Base-by-base conservation (phyloP, 2,113 vertebrate species). In the Uria aalge region DNA sequence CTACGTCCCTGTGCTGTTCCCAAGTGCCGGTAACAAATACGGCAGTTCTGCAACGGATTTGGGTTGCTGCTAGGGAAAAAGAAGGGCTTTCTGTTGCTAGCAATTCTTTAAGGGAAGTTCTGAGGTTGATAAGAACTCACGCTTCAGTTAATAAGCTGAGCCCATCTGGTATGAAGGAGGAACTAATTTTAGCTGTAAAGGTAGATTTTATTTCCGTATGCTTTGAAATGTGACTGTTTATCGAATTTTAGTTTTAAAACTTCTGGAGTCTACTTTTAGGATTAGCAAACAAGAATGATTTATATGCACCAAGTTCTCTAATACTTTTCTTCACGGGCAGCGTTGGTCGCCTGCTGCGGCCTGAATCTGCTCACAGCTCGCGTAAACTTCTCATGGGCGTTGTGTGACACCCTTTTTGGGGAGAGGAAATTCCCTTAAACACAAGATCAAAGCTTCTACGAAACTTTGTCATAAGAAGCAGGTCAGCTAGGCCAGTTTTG, bases 261-360 rank as follows among this genome's bases (percentile, higher is more conserved):
- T 6, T 53, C 68, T 19, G 32, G 29, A n/a, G 52, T 63, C 15
- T 71, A 2, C 34, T 82, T 38, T 52, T 78, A 67, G 32, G 34
- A 15, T 55, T 56, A 66, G 27, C 38, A 60, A 73, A 60, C 5
- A 41, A 43, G 48, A 87, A 18, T 2, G 2, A 21, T 40, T 78
- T 47, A 1, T 29, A 1, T 20, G 38, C 24, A 3, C 32, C 8
- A 1, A 3, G 36, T 48, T 62, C 17, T 71, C 41, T 36, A 30
- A 2, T 40, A 5, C 4, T 64, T 69, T 47, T 22, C 12, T 40
- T 77, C 19, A 5, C 52, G 75, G 84, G 40, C 41, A 36, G 32
- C 4, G 24, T 41, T 34, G 15, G 12, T 15, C 60, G 41, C 50
- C 69, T 75, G 43, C 55, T 20, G 30, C 1, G 5, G 26, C 38